A percentile compares a stretch with the other conserved stretches of the same genome.
phyloP scores from a whole-genome alignment of 2,888 invertebrate genomes.

The Machimus atricapillus region DNA sequence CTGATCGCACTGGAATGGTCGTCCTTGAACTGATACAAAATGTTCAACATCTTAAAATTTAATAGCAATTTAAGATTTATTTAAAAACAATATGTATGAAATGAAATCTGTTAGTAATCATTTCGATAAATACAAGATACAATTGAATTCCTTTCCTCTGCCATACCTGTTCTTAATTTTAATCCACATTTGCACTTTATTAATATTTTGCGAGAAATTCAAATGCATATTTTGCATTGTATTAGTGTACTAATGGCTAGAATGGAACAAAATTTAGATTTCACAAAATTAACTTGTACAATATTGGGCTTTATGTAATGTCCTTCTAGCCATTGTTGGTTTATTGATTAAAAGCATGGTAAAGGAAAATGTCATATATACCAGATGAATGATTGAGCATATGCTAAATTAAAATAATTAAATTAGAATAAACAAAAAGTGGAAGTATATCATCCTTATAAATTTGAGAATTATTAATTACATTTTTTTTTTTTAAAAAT shows the following conservation, averaged over 20 bases:
- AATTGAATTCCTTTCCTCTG: slow-evolving; percentile 46
- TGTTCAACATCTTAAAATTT: background rate
- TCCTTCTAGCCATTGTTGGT: slow-evolving; percentile 19
- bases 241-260: slow-evolving; percentile 29
- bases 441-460: too few relatives aligned
- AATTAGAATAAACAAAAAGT: background rate
- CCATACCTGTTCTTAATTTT: slow-evolving; percentile 10
- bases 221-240: slow-evolving; percentile 47
- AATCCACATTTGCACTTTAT: background rate
- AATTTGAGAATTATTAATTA: too few relatives aligned
- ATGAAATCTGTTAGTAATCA: slow-evolving; percentile 15
- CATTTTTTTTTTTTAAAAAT: too few relatives aligned
- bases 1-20: slow-evolving; percentile 64
- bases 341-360: background rate
- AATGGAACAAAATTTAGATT: background rate
- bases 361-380: slow-evolving; percentile 44
- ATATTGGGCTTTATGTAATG: background rate
- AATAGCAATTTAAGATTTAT: background rate
- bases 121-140: slow-evolving; percentile 46
- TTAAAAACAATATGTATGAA: slow-evolving; percentile 35
- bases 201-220: slow-evolving; percentile 20
- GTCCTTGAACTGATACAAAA: slow-evolving; percentile 49
- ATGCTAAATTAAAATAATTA: slow-evolving; percentile 65
- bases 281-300: background rate
- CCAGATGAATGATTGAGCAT: slow-evolving; percentile 65